Base-by-base conservation (phyloP, 30 jellyfish, hydroid and myxozoan species). In the Pseudorhiza aurosa region DNA sequence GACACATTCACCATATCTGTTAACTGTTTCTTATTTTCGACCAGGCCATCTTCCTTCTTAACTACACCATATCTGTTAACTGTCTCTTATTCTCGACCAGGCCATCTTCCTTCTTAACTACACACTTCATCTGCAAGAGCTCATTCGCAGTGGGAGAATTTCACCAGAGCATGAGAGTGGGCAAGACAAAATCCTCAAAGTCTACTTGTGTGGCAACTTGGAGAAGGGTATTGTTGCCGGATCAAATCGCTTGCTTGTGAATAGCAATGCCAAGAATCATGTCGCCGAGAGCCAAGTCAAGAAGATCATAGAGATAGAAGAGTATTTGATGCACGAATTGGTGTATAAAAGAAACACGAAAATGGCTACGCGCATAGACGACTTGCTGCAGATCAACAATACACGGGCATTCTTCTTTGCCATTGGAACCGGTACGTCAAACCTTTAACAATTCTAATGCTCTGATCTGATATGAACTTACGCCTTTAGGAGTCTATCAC, bases 301-400 rank as follows among this genome's bases (percentile, higher is more conserved):
- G 73, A 75, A 62, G 63, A 77, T 87, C 21, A 44, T 65, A 30
- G 93, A 75, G 42, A 87, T 87, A 28, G 96, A 87, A 43, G 85
- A 77, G 29, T 87, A 87, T 68, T 59, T 87, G 35, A 25, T 77
- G 65, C 51, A 87, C 22, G 88, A 77, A 46, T 62, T 87, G 76
- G 82, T 87, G 15, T 76, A 75, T 58, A 77, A 87, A 58, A 75
- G 96, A 32, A 87, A 87, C 49, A 49, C 1, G 62, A 87, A 87
- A 60, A 87, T 87, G 96, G 96, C 96, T 2, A 45, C 44, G n/a
- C 29, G 93, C 56, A 87, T 87, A 11, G 88, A 87, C 10, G 68
- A 73, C 12, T 15, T 84, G 25, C 31, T 84, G 81, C 47, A 65
- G 59, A 58, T 67, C 8, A 68, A 72, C 51, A 56, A 63, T 18